Conservation (phyloP, 2,113 vertebrate genomes). For the Macrotus californicus region DNA sequence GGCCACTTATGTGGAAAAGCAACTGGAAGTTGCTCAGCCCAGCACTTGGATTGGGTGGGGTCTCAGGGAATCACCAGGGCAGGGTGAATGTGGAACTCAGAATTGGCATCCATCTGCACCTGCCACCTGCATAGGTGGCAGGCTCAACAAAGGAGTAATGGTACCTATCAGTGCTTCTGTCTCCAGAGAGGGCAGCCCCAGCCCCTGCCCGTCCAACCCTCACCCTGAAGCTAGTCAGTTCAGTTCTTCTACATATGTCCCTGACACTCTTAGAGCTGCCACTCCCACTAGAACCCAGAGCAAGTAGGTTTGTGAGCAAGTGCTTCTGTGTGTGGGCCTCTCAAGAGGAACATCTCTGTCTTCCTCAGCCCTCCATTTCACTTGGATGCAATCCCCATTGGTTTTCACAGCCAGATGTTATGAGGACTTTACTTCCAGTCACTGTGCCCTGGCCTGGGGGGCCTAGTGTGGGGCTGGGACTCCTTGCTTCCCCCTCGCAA, state of each 20-base stretch:
- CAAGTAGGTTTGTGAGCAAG: background rate
- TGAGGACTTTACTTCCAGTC: background rate
- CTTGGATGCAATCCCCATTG: background rate
- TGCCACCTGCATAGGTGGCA: background rate
- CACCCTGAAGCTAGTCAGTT: background rate
- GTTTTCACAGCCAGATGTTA: background rate
- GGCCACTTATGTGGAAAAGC: background rate
- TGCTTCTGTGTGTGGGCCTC: background rate
- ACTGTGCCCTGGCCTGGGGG: background rate
- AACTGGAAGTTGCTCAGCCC: background rate
- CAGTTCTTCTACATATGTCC: background rate
- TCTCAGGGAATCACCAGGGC: background rate
- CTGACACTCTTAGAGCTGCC: background rate
- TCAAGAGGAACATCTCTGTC: too few species aligned
- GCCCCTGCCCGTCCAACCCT: background rate
- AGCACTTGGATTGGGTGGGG: background rate
- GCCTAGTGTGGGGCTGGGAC: background rate
- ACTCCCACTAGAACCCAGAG: background rate
- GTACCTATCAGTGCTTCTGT: background rate
- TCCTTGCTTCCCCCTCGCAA: background rate
- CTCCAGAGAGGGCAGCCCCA: background rate
- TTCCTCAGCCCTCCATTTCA: background rate
- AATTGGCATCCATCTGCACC: background rate
- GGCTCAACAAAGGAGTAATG: background rate
- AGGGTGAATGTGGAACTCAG: background rate